Evolutionary conservation across 2,113 vertebrate species (phyloP).

Genomic region (Daphoenositta chrysoptera): DNA sequence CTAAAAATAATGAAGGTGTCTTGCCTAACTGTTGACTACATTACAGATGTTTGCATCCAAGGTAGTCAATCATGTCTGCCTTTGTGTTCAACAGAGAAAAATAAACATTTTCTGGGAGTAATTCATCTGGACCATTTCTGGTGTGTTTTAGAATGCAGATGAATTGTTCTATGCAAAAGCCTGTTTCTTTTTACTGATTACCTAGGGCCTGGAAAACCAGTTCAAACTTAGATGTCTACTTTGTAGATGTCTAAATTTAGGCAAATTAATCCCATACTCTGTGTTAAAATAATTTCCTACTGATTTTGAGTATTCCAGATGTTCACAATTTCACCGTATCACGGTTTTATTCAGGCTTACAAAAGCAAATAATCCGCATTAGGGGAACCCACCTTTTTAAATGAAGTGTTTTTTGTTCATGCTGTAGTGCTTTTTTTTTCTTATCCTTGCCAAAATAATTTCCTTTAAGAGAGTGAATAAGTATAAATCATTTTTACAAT

Average conservation of each 20-base stretch:
- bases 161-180: neutral
- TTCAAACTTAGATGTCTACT: neutral
- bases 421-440: neutral
- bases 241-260: constrained; percentile 19
- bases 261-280: constrained; percentile 10
- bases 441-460: neutral
- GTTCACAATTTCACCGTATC: constrained; percentile 18
- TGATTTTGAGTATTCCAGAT: constrained; percentile 30
- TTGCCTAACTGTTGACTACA: neutral
- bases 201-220: neutral
- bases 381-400: neutral
- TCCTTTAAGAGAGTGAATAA: neutral
- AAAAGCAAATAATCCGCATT: neutral
- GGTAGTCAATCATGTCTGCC: neutral
- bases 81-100: neutral
- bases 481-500: neutral
- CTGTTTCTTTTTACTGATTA: constrained; percentile 41
- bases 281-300: constrained; percentile 14
- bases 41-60: neutral
- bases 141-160: neutral
- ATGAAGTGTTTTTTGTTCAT: neutral
- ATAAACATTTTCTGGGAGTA: neutral
- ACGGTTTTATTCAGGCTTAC: neutral
- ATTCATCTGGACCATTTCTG: neutral
- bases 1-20: neutral